Base-by-base conservation (phyloP, 2,113 vertebrate genomes). In the Jaculus jaculus region DNA sequence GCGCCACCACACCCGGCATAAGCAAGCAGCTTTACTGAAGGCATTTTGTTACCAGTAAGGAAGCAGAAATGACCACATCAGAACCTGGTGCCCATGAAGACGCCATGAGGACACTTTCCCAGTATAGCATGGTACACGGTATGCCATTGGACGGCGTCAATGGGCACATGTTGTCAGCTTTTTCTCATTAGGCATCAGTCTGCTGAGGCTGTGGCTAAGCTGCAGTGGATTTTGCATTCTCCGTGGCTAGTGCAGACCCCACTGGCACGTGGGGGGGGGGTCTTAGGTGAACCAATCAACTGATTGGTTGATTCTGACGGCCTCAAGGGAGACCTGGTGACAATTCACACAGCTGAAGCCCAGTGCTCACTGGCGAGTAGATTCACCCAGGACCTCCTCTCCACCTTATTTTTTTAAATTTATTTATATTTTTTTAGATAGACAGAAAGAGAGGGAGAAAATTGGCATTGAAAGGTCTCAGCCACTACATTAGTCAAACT, bases 61-160 rank as follows among this genome's bases (percentile, higher is more conserved):
- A 90, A 51, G 13, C 11, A 16, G 87, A 32, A 72, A 20, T 7
- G 28, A 21, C 15, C 28, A 66, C 32, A 32, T 32, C 32, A 28
- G 23, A 54, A 5, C 26, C n/a, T 39, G 23, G 66, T 2, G 2
- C 54, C 28, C 26, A 66, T 1, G 0, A 21, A 54, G 91, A 81
- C 11, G 66, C 54, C 2, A 24, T 13, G 42, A 63, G 65, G 66
- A 17, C 60, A n/a, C 12, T 10, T 34, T 47, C 5, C 1, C 4
- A 68, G 63, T 2, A 26, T 5, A 47, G n/a, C 4, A 17, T 18
- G 16, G 12, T 0, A 1, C 24, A 6, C 23, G 60, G 0, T 2
- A 51, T 0, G 0, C 20, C 10, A 23, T 1, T 8, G 7, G 42
- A 58, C 20, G 34, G 4, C 0, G 7, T 7, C 18, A 26, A 65